These are phyloP conservation scores for Anguilla anguilla DNA, from an alignment of 2,797 vertebrate species.

Conservation along the genomic window DNA sequence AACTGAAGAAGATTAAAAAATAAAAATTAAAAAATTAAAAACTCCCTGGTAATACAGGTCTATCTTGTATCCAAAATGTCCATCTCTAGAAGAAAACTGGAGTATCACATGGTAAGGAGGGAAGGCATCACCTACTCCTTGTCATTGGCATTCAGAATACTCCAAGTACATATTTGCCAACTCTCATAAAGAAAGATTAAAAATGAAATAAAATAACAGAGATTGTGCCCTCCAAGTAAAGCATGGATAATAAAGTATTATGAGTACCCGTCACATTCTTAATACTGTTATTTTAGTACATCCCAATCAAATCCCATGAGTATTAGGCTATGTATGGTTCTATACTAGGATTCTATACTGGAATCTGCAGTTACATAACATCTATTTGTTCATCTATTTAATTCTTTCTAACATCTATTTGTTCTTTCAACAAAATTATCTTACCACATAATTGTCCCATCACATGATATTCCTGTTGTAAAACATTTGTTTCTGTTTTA, in stretches of 20 bases:
- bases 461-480: not conserved
- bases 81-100: constrained; percentile 52
- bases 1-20: not conserved
- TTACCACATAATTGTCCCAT: not conserved
- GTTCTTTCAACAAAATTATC: not conserved
- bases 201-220: not conserved
- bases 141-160: constrained; percentile 95
- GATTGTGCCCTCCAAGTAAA: constrained; percentile 63
- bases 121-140: constrained; percentile 83
- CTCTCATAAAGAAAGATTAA: constrained; percentile 78
- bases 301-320: not conserved
- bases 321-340: not conserved
- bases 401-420: not conserved
- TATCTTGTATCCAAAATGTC: constrained; percentile 35
- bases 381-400: too few species aligned
- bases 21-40: not conserved
- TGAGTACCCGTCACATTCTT: not conserved
- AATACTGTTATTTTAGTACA: not conserved
- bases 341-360: not conserved
- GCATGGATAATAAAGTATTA: constrained; percentile 35
- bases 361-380: not conserved
- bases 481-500: not conserved
- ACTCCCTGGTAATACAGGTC: constrained; percentile 20
- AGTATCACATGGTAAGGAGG: constrained; percentile 71
- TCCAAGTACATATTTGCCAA: constrained; percentile 99